A percentile compares a stretch with the other conserved stretches of the same genome.
Conservation (phyloP, 2,113 vertebrate genomes). For the Zosterops pallidus region DNA sequence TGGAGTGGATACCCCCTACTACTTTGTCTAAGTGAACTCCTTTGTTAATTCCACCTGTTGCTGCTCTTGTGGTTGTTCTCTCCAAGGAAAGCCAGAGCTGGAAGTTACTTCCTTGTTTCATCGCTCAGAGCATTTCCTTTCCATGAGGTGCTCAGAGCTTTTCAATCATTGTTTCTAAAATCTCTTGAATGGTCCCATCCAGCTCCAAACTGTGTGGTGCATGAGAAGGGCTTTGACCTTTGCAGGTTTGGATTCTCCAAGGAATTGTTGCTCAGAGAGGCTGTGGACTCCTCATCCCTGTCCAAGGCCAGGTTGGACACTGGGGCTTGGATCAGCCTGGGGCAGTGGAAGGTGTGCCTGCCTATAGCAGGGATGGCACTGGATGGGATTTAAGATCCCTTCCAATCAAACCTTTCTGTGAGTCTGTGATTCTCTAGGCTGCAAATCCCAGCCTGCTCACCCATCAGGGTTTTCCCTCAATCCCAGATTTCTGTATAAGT, state of each 20-base stretch:
- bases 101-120: not conserved
- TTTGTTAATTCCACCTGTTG: not conserved
- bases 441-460: not conserved
- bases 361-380: not conserved
- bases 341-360: not conserved
- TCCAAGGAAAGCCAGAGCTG: not conserved
- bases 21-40: not conserved
- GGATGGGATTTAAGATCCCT: not conserved
- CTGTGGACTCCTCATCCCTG: not conserved
- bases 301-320: not conserved
- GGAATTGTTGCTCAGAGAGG: not conserved
- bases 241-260: not conserved
- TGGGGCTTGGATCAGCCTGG: not conserved
- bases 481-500: not conserved
- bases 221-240: not conserved
- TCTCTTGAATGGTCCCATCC: not conserved
- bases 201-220: not conserved
- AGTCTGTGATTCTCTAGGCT: not conserved
- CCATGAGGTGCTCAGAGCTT: not conserved
- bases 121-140: not conserved
- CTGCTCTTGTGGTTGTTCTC: not conserved
- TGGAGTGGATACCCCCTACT: not conserved
- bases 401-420: not conserved
- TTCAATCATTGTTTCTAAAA: not conserved
- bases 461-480: not conserved